These are phyloP conservation scores for Echinops telfairi DNA, from an alignment of 2,113 vertebrate genomes.

Conservation along the genomic window DNA sequence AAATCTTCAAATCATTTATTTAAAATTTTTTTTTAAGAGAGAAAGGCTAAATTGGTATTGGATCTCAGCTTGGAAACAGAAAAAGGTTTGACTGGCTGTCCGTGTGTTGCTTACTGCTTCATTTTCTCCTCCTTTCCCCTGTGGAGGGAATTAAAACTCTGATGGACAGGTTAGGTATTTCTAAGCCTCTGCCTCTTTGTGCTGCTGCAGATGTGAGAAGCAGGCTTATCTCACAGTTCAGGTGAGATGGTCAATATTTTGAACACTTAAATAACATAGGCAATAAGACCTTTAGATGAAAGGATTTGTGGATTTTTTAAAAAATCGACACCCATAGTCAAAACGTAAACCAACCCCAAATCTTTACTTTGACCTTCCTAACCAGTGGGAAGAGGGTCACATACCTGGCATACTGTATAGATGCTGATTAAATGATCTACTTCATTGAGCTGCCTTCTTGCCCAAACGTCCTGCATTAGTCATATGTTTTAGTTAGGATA, in stretches of 20 bases:
- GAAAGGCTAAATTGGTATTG: constrained; percentile 73
- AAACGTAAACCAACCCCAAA: background rate
- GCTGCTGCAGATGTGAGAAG: background rate
- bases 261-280: constrained; percentile 65
- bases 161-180: constrained; percentile 60
- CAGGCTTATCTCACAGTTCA: constrained; percentile 64
- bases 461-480: background rate
- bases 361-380: background rate
- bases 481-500: background rate
- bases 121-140: constrained; percentile 52
- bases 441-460: background rate
- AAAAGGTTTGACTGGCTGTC: constrained; percentile 57
- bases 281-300: constrained; percentile 71
- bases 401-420: too few relatives aligned
- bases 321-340: background rate
- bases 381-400: background rate
- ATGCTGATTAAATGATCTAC: background rate
- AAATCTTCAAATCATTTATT: constrained; percentile 72
- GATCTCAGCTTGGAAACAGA: constrained; percentile 58
- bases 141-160: constrained; percentile 71
- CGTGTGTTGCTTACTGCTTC: constrained; percentile 13
- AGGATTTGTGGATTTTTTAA: constrained; percentile 6
- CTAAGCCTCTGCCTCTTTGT: constrained; percentile 55
- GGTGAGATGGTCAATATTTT: constrained; percentile 63
- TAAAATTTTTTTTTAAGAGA: constrained; percentile 71